phyloP scores from a whole-genome alignment of 2,888 invertebrate genomes.

The Scaptomyza parva region DNA sequence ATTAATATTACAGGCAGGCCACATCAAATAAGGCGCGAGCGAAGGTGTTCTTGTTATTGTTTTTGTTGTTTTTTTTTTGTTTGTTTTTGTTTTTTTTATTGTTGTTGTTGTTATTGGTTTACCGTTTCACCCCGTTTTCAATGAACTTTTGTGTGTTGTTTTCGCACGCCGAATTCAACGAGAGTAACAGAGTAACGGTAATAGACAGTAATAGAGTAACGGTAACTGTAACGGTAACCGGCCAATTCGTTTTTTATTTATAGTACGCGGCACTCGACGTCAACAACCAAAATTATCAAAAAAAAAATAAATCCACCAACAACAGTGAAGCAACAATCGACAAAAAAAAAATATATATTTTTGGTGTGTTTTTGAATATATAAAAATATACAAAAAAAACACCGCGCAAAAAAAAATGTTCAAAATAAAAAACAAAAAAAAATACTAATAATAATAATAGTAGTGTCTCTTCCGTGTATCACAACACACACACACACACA shows the following conservation, averaged over 20 bases:
- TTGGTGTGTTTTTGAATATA: too few relatives aligned
- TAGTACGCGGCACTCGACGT: conserved; percentile 33
- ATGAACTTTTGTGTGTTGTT: too few relatives aligned
- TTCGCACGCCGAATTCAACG: conserved; percentile 23
- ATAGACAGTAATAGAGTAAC: too few relatives aligned
- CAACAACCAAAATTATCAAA: conserved; percentile 26
- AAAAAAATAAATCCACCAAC: conserved; percentile 1
- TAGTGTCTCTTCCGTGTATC: conserved; percentile 57
- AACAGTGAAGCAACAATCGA: conserved; percentile 23
- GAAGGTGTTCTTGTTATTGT: conserved; percentile 5
- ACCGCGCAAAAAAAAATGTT: conserved; percentile 11
- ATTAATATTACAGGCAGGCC: conserved; percentile 51
- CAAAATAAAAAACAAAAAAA: conserved; percentile 17
- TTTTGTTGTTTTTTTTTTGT: not conserved
- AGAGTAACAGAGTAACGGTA: conserved; percentile 20
- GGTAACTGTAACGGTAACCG: conserved; percentile 14
- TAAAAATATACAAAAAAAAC: too few relatives aligned
- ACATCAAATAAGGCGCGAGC: conserved; percentile 46
- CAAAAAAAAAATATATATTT: not conserved
- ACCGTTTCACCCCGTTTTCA: conserved; percentile 36
- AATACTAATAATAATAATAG: conserved; percentile 6
- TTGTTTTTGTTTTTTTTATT: conserved; percentile 5
- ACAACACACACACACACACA: conserved; percentile 49
- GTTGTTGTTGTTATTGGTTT: conserved; percentile 2
- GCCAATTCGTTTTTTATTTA: conserved; percentile 8